These are phyloP conservation scores for Planiliza haematocheilus DNA, from an alignment of 2,113 vertebrate genomes.

Conservation along the genomic window DNA sequence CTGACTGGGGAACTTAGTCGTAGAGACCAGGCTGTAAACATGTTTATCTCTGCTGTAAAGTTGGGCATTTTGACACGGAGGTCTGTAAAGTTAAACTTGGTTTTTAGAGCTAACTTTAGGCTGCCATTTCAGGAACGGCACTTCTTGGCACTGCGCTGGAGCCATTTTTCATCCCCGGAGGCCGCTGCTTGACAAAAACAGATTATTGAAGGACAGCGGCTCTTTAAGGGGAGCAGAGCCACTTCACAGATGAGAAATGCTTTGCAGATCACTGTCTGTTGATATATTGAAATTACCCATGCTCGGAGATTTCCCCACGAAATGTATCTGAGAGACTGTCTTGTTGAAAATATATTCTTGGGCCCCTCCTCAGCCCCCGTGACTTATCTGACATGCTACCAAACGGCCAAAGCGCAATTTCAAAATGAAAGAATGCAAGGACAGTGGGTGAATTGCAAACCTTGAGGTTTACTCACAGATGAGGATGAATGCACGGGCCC, in stretches of 20 bases:
- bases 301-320: conserved; percentile 36
- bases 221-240: not conserved
- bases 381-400: conserved; percentile 24
- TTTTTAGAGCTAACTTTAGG: too few species aligned
- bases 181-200: not conserved
- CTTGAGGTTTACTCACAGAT: conserved; percentile 34
- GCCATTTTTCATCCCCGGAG: too few species aligned
- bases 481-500: conserved; percentile 30
- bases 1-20: too few species aligned
- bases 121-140: too few species aligned
- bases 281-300: conserved; percentile 52
- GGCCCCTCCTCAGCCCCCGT: not conserved
- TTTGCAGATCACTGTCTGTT: conserved; percentile 2
- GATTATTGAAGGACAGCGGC: not conserved
- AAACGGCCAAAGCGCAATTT: conserved; percentile 3
- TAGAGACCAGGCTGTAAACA: too few species aligned
- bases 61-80: too few species aligned
- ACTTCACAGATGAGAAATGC: conserved; percentile 15
- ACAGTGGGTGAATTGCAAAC: conserved; percentile 43
- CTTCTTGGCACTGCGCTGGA: too few species aligned
- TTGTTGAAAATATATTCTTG: conserved; percentile 36
- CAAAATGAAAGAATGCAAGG: conserved; percentile 38
- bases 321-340: conserved; percentile 12
- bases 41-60: too few species aligned
- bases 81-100: too few species aligned